Evolutionary conservation across 2,888 invertebrate genomes (phyloP).

Genomic region (Vanessa cardui): DNA sequence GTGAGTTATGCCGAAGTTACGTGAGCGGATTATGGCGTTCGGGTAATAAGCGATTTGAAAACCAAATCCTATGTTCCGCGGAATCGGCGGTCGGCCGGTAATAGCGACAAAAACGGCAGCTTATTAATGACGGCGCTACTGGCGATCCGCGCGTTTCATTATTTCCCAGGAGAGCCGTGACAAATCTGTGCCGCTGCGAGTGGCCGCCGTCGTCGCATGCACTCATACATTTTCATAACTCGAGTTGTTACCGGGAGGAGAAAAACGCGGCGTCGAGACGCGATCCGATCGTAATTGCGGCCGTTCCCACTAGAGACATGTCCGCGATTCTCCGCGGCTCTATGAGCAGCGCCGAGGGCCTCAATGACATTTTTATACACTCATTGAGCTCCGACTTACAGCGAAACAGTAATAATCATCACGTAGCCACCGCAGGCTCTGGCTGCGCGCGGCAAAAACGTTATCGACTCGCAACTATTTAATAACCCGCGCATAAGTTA

Average conservation of each 20-base stretch:
- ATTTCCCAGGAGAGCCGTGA: constrained; percentile 27
- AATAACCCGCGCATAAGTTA: not conserved
- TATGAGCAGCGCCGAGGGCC: constrained; percentile 36
- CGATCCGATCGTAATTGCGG: constrained; percentile 51
- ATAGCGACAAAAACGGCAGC: constrained; percentile 13
- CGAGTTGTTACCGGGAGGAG: constrained; percentile 28
- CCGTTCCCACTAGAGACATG: constrained; percentile 53
- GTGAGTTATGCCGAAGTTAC: not conserved
- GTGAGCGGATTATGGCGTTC: not conserved
- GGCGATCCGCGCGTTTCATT: constrained; percentile 16
- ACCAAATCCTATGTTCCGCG: constrained; percentile 19
- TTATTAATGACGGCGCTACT: constrained; percentile 10
- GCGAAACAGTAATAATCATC: constrained; percentile 14
- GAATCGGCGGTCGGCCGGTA: constrained; percentile 7
- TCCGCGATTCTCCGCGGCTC: constrained; percentile 50
- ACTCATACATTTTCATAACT: constrained; percentile 64
- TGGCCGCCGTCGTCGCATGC: constrained; percentile 11
- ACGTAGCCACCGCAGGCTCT: constrained; percentile 12
- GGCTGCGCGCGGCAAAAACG: constrained; percentile 6
- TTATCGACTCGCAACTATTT: not conserved
- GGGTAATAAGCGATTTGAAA: constrained; percentile 20
- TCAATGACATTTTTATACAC: constrained; percentile 60
- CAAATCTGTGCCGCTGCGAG: constrained; percentile 17
- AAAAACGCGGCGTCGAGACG: constrained; percentile 61
- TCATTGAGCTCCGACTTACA: constrained; percentile 48